Conservation (phyloP, 2,888 invertebrate species). For the Trimorus sp. region DNA sequence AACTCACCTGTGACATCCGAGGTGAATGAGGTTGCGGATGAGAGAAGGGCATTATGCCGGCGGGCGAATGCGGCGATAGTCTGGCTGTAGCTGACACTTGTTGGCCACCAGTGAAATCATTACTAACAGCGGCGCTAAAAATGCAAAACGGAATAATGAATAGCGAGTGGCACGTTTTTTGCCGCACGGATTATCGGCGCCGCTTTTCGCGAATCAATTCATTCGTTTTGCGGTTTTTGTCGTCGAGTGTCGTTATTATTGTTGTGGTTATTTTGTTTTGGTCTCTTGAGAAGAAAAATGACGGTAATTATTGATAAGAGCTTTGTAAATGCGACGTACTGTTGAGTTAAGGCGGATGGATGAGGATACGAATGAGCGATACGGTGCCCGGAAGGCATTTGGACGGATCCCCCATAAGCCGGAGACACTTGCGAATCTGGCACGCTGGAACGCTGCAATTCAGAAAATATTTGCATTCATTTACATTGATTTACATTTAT, state of each 20-base stretch:
- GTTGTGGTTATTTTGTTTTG: too few species aligned
- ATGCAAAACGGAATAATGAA: slow-evolving; percentile 39
- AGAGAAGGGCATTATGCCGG: slow-evolving; percentile 78
- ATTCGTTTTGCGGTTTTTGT: slow-evolving; percentile 6
- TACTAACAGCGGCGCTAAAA: slow-evolving; percentile 78
- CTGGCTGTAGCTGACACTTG: slow-evolving; percentile 82
- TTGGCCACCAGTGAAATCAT: slow-evolving; percentile 81
- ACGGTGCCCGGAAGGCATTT: slow-evolving; percentile 80
- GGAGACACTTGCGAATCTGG: slow-evolving; percentile 86
- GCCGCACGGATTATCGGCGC: slow-evolving; percentile 27
- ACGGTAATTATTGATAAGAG: too few species aligned
- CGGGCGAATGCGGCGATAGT: slow-evolving; percentile 84
- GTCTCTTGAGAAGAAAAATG: too few species aligned
- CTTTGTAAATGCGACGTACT: slow-evolving; percentile 72
- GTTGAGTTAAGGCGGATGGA: slow-evolving; percentile 79
- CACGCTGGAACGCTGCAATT: slow-evolving; percentile 82
- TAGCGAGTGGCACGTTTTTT: slow-evolving; percentile 35
- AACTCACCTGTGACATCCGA: slow-evolving; percentile 82
- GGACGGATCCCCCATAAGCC: slow-evolving; percentile 83
- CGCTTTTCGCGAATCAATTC: slow-evolving; percentile 25
- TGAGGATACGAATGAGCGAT: slow-evolving; percentile 80
- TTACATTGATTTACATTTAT: too few species aligned
- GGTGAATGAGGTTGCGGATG: slow-evolving; percentile 84
- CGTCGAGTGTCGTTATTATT: too few species aligned
- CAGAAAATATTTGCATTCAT: neutral